These are phyloP conservation scores for Andricus quercusramuli DNA, from an alignment of 2,888 invertebrate species.

Conservation along the genomic window DNA sequence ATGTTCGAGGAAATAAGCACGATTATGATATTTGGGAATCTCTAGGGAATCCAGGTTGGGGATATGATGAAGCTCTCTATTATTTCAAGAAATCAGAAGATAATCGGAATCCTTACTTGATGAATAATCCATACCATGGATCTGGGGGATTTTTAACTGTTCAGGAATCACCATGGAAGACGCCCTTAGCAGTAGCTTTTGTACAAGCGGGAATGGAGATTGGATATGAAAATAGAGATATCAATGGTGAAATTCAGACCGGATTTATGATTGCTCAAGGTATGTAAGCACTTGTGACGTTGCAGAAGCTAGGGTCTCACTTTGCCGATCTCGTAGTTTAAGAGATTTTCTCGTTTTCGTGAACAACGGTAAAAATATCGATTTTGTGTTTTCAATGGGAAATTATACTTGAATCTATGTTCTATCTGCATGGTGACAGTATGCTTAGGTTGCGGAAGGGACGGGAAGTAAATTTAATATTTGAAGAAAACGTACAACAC, in stretches of 20 bases:
- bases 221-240: constrained; percentile 91
- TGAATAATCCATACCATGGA: constrained; percentile 85
- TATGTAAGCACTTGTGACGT: constrained; percentile 75
- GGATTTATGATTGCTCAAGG: constrained; percentile 92
- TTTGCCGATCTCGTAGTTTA: too few species aligned
- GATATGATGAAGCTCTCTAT: constrained; percentile 89
- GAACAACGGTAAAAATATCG: too few species aligned
- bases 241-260: constrained; percentile 89
- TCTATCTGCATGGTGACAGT: too few species aligned
- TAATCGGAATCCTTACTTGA: constrained; percentile 91
- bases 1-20: constrained; percentile 89
- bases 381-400: too few species aligned
- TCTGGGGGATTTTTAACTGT: constrained; percentile 88
- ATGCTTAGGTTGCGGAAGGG: too few species aligned
- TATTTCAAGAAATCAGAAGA: constrained; percentile 96
- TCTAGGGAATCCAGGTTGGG: constrained; percentile 93
- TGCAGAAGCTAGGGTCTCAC: too few species aligned
- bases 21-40: constrained; percentile 95
- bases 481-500: too few species aligned
- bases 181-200: constrained; percentile 90
- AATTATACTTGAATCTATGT: too few species aligned
- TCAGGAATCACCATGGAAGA: constrained; percentile 92
- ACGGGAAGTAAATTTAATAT: too few species aligned
- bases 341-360: too few species aligned
- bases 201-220: constrained; percentile 90